phyloP scores from a whole-genome alignment of 2,888 invertebrate genomes.

The Lamellibrachia satsuma region DNA sequence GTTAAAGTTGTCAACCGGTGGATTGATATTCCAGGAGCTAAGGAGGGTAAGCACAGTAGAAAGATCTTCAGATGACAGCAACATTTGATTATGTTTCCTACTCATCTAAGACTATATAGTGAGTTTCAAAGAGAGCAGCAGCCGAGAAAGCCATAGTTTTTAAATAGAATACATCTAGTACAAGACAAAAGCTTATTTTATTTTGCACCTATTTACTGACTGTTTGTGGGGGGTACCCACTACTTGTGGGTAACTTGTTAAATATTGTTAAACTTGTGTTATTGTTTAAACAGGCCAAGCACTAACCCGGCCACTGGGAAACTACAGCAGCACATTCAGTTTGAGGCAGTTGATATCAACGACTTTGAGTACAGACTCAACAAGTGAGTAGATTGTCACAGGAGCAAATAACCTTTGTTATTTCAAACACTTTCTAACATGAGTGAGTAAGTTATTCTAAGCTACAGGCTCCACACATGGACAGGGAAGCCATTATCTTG shows the following conservation, averaged over 20 bases:
- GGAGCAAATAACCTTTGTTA: background rate
- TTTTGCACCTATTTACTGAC: background rate
- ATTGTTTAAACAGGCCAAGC: conserved; percentile 33
- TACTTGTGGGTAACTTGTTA: background rate
- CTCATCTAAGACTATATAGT: no score
- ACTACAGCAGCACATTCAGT: conserved; percentile 63
- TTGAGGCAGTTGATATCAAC: conserved; percentile 64
- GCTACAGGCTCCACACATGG: background rate
- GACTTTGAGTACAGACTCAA: conserved; percentile 65
- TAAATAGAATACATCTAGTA: background rate
- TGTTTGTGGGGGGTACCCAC: background rate
- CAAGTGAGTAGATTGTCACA: conserved; percentile 41
- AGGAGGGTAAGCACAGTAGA: no score
- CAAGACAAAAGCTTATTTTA: background rate
- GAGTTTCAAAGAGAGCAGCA: no score
- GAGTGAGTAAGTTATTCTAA: no score
- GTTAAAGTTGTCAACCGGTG: no score
- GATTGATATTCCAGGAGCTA: no score
- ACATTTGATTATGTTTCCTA: no score
- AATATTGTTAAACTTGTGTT: background rate
- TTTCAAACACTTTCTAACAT: no score
- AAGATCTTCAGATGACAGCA: no score
- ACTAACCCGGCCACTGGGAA: conserved; percentile 58
- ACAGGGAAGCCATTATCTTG: background rate
- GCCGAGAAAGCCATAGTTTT: no score